Conservation (phyloP, 2,888 invertebrate genomes). For the Sylvicola fuscatus region DNA sequence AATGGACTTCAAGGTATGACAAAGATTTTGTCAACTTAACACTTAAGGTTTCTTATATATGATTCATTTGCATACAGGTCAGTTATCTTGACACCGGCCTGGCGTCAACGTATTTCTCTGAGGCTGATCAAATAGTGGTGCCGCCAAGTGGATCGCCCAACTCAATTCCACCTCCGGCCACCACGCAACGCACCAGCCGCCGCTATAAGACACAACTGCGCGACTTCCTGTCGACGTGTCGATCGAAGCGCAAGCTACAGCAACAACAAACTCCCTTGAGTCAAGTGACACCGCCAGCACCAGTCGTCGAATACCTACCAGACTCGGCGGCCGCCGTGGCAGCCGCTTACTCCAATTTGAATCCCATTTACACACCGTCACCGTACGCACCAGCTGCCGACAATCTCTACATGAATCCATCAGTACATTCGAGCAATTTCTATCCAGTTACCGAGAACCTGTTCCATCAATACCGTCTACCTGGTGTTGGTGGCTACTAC, state of each 20-base stretch:
- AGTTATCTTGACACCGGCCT: constrained; percentile 90
- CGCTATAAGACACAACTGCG: constrained; percentile 86
- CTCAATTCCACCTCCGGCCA: constrained; percentile 34
- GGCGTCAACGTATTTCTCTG: constrained; percentile 77
- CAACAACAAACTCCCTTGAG: constrained; percentile 21
- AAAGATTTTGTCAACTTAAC: not conserved
- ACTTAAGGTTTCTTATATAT: not conserved
- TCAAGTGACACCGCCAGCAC: constrained; percentile 20
- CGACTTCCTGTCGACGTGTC: constrained; percentile 82
- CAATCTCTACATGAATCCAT: constrained; percentile 27
- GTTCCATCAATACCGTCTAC: constrained; percentile 76
- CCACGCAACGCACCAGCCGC: constrained; percentile 63
- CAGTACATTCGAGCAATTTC: constrained; percentile 43
- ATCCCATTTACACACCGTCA: constrained; percentile 53
- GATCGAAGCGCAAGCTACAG: constrained; percentile 51
- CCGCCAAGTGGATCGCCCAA: constrained; percentile 32
- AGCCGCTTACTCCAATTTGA: constrained; percentile 59
- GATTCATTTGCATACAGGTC: constrained; percentile 8
- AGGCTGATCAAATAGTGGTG: constrained; percentile 54
- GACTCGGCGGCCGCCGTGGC: constrained; percentile 39
- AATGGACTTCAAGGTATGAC: constrained; percentile 89
- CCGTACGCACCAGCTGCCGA: constrained; percentile 48
- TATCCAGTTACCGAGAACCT: constrained; percentile 65
- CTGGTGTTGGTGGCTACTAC: constrained; percentile 53
- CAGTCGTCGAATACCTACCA: constrained; percentile 27